These are phyloP conservation scores for Mustela lutreola DNA, from an alignment of 2,113 vertebrate genomes.

Conservation along the genomic window DNA sequence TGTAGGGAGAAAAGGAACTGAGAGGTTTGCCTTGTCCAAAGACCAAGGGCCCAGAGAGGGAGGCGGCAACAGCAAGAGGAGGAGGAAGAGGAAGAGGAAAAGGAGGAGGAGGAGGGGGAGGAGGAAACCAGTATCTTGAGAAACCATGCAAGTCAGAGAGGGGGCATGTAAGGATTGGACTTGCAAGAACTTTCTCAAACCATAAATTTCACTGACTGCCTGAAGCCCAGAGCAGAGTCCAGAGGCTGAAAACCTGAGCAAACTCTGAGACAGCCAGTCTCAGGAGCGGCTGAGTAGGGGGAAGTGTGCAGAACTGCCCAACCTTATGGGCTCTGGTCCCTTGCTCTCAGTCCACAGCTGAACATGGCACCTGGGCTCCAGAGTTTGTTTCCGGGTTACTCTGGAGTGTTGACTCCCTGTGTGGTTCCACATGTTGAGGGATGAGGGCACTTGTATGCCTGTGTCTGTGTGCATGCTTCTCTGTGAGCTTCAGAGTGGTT, in stretches of 20 bases:
- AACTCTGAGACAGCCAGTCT: slow-evolving; percentile 72
- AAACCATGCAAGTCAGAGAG: slow-evolving; percentile 82
- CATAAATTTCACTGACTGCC: slow-evolving; percentile 85
- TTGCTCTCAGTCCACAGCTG: not conserved
- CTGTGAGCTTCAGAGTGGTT: not conserved
- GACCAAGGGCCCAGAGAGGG: slow-evolving; percentile 54
- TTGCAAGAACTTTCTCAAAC: slow-evolving; percentile 88
- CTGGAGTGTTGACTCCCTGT: not conserved
- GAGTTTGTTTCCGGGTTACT: not conserved
- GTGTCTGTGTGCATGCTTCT: not conserved
- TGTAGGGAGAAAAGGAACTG: not conserved
- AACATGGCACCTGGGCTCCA: not conserved
- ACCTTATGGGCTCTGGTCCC: not conserved
- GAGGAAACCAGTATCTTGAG: slow-evolving; percentile 79
- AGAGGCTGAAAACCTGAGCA: slow-evolving; percentile 84
- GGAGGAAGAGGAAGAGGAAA: slow-evolving; percentile 52
- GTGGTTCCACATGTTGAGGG: not conserved
- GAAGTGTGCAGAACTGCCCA: not conserved
- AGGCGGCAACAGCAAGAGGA: not conserved
- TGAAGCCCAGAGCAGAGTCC: slow-evolving; percentile 74
- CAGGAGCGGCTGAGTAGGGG: slow-evolving; percentile 63
- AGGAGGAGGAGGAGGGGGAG: slow-evolving; percentile 73
- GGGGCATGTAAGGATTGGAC: slow-evolving; percentile 79
- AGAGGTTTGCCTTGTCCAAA: slow-evolving; percentile 7
- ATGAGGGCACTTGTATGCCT: fast-evolving